Evolutionary conservation across 2,797 vertebrate genomes (phyloP), one percentile per base, ranked within the genome.

Genomic region (Lycodopsis pacificus): DNA sequence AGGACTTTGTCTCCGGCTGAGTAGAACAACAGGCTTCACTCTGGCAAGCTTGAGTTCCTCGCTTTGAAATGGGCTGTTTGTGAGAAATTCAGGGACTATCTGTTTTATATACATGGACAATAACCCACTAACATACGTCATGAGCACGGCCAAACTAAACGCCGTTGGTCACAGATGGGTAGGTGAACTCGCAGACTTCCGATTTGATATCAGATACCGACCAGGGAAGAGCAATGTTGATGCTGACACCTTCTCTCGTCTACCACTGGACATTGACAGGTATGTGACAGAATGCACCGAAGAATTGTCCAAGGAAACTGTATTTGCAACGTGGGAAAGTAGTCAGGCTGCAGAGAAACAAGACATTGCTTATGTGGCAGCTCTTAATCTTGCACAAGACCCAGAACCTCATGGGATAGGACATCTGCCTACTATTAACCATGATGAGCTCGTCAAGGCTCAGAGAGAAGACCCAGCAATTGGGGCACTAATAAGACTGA

Each of bases 401-500:
- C 36, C 36, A 38, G 36, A 38, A 38, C 8, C 36, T 9, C 36
- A 38, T 10, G 36, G 36, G 36, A 38, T 38, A 3, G 36, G 10
- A 38, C 36, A 38, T 38, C 36, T 38, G 36, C 36, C 36, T 38
- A 38, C 65, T 7, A 17, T 66, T 2, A n/a, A 3, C 13, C 5
- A 3, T 66, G 32, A 66, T 4, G 17, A 65, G 63, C 44, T 65
- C 3, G 4, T 48, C 2, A 66, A 25, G 22, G 30, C 56, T 22
- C 66, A 70, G n/a, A 5, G 15, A 38, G 53, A 15, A 14, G 67
- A 69, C 19, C n/a, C 71, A 11, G 61, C 32, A 4, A 38, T 66
- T 19, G 22, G 64, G 32, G 32, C 54, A 42, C 12, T 73, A 12
- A 54, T 64, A 59, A 73, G 6, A 17, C 59, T 73, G 58, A 73